Evolutionary conservation across 92 coral and sea anemone species (phyloP), one percentile per base, ranked within the genome.

Genomic region (Palythoa grandiflora): DNA sequence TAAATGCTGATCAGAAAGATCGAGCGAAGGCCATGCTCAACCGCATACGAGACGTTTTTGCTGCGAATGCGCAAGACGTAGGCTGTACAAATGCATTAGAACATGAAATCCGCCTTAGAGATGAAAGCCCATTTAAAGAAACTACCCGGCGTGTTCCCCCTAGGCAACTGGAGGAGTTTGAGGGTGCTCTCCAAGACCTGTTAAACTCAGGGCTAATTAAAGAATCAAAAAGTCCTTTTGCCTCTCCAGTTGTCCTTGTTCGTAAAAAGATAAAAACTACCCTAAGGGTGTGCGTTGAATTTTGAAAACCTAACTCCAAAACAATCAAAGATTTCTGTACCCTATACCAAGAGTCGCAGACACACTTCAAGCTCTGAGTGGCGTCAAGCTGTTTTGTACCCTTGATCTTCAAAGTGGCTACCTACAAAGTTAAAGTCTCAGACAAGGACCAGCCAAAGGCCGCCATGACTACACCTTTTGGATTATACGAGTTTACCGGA

Each of bases 351-450:
- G 89, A 14, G 83, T 92, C 0, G 48, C 83, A 0, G 91, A 89
- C 13, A 89, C 86, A 1, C 38, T 92, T 17, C 84, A 92, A 38
- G 79, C 89, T 2, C 85, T 92, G 17, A 61, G 48, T 20, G 89
- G 93, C 12, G 88, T 93, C 5, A 55, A 48, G 13, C 90, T 89
- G 84, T 92, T 90, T 55, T 87, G 88, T 44, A 38, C 91, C 4
- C 74, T 92, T 19, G 95, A 89, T 51, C 89, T 92, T 14, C 87
- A 83, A 72, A 83, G 91, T 73, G 93, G 91, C 36, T 89, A 87
- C 47, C 76, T 81, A 14, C 93, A 89, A 77, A n/a, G 93, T 92
- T 3, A 57, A 73, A 13, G 72, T 87, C 13, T 51, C 51, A 40
- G 89, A 90, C 11, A 73, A 55, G 3, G 93, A 89, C 91, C 60